Percentiles rank a stretch among this genome's conserved stretches.
Conservation (phyloP, 2,888 invertebrate species). For the Chydorus sphaericus region DNA sequence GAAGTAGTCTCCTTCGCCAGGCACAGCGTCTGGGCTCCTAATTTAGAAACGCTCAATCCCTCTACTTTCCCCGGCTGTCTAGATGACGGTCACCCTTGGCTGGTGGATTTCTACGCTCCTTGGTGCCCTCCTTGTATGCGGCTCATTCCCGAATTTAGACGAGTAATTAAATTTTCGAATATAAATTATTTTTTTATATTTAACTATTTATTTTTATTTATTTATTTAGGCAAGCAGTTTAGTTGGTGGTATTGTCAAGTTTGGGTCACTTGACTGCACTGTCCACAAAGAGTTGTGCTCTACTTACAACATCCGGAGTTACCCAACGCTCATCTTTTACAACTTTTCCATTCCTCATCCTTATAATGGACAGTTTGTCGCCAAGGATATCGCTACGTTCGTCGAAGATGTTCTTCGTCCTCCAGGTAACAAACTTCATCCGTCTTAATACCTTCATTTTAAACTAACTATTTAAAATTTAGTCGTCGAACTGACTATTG, state of each 20-base stretch:
- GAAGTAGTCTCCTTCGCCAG: constrained; percentile 46
- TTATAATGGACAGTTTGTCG: constrained; percentile 44
- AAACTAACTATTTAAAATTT: constrained; percentile 22
- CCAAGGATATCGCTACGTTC: constrained; percentile 45
- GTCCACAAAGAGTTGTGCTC: constrained; percentile 41
- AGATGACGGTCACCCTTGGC: constrained; percentile 26
- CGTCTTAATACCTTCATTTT: not conserved
- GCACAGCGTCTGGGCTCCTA: constrained; percentile 40
- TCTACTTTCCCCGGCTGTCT: constrained; percentile 37
- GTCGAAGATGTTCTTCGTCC: constrained; percentile 41
- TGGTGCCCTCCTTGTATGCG: constrained; percentile 63
- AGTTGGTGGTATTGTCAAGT: constrained; percentile 28
- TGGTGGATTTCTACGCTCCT: constrained; percentile 61
- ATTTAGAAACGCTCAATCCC: constrained; percentile 45
- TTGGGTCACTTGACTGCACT: constrained; percentile 55
- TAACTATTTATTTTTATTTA: not conserved
- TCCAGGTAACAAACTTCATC: constrained; percentile 26
- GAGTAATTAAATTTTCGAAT: constrained; percentile 35
- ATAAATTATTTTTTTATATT: not conserved
- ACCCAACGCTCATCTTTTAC: constrained; percentile 53
- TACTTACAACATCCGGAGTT: constrained; percentile 42
- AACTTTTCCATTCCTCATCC: constrained; percentile 39
- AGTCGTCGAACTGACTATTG: constrained; percentile 40
- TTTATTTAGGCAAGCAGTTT: constrained; percentile 9
- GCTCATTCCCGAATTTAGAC: constrained; percentile 49